Base-by-base conservation (phyloP, 37 sponge, comb jelly and placozoan genomes). In the Aphrocallistes beatrix region DNA sequence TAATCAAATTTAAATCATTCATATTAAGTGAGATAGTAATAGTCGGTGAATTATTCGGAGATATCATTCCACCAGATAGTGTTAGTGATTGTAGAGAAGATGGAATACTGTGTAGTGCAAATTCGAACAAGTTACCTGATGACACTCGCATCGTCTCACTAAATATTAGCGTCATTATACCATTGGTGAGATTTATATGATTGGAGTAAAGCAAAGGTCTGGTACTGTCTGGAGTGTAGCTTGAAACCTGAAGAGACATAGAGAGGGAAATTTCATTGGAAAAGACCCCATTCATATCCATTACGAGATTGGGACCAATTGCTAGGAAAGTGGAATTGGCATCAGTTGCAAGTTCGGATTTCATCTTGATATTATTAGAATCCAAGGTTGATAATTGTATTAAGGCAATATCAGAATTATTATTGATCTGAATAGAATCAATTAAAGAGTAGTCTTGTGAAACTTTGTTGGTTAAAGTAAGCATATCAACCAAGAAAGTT, bases 81-180 rank as follows among this genome's bases (percentile, higher is more conserved):
- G 34, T 25, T 19, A 60, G 8, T 19, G 10, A 28, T 60, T 28
- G 10, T 19, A 21, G 10, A 25, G 75, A 3, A 6, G 75, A 21
- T n/a, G n/a, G n/a, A n/a, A n/a, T n/a, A 60, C 75, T 60, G 21
- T 60, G 75, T 13, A 95, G 86, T 10, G 86, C 87, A 37, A 95
- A 28, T 48, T 91, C 88, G 1, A 88, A 60, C 38, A 82, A 82
- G 85, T 95, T 93, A 75, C 91, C 60, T 1, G 90, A 89, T 10
- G 37, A 39, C 23, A 93, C 91, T 36, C 89, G 51, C 0, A 95
- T 85, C 0, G 93, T 91, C 82, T 95, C 96, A 30, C 87, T 88
- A 89, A 95, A 90, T 50, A 84, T 84, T 1, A 95, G 60, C 0
- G 83, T 85, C 34, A 95, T 50, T 0, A 87, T 36, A 81, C 91